Conservation (phyloP, 1,140 invertebrate species). For the Acyrthosiphon pisum region DNA sequence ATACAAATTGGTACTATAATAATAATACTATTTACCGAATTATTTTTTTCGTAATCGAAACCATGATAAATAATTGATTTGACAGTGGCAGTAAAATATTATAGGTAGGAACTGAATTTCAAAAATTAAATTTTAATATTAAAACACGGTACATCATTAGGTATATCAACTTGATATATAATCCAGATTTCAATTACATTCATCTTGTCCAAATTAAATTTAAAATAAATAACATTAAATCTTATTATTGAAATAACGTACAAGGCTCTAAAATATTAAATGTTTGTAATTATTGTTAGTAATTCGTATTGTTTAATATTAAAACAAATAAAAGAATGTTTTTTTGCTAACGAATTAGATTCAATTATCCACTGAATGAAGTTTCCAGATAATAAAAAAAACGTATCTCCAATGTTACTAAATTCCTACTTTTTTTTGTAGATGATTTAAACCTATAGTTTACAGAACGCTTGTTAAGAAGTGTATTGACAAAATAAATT, state of each 20-base stretch:
- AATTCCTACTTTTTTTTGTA: not conserved
- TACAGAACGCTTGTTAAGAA: not conserved
- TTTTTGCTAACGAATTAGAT: not conserved
- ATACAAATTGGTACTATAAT: not conserved
- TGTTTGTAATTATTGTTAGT: not conserved
- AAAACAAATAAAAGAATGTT: not conserved
- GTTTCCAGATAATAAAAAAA: not conserved
- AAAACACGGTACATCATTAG: not conserved
- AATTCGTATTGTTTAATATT: not conserved
- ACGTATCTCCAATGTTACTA: not conserved
- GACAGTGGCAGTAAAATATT: not conserved
- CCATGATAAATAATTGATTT: not conserved
- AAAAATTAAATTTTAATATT: constrained; percentile 11
- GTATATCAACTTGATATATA: not conserved
- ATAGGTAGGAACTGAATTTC: not conserved
- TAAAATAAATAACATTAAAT: not conserved
- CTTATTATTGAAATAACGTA: not conserved
- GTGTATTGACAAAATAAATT: constrained; percentile 13
- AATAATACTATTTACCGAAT: not conserved
- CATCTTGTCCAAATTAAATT: not conserved
- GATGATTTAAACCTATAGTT: not conserved
- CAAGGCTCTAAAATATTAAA: not conserved
- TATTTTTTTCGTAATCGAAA: constrained; percentile 11
- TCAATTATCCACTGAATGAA: not conserved
- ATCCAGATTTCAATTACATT: not conserved